Conservation (phyloP, 2,113 vertebrate genomes). For the Enhydra lutris region DNA sequence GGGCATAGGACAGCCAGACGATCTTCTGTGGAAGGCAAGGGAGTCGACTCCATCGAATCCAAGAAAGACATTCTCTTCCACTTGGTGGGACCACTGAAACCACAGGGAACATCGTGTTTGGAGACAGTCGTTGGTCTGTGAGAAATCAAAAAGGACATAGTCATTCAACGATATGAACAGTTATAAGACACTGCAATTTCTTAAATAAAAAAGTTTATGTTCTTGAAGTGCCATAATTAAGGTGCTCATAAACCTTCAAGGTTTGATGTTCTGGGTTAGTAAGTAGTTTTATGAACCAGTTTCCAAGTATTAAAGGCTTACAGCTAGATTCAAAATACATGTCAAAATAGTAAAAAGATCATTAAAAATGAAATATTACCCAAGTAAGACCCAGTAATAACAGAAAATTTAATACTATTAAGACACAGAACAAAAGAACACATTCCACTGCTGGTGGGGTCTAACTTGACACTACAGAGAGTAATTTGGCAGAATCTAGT, state of each 20-base stretch:
- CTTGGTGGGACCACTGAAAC: neutral
- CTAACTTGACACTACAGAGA: neutral
- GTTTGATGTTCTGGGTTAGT: neutral
- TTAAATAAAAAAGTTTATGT: conserved; percentile 31
- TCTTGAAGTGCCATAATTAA: conserved; percentile 27
- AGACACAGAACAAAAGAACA: neutral
- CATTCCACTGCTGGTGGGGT: neutral
- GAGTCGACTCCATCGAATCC: conserved; percentile 78
- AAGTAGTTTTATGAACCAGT: neutral
- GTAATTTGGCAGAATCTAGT: neutral
- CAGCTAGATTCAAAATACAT: conserved; percentile 14
- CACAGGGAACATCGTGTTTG: neutral
- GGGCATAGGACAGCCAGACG: conserved; percentile 88
- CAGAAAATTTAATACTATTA: neutral
- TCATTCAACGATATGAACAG: neutral
- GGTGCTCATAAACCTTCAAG: neutral
- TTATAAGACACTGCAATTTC: neutral
- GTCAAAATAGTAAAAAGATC: neutral
- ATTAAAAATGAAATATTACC: neutral
- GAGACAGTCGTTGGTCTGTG: conserved; percentile 31
- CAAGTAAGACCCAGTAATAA: neutral
- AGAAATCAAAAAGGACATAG: neutral
- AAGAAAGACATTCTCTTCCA: conserved; percentile 17
- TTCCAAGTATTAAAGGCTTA: neutral
- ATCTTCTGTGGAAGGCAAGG: conserved; percentile 89